Evolutionary conservation across 2,797 vertebrate genomes (phyloP).

Genomic region (Onychomys torridus): DNA sequence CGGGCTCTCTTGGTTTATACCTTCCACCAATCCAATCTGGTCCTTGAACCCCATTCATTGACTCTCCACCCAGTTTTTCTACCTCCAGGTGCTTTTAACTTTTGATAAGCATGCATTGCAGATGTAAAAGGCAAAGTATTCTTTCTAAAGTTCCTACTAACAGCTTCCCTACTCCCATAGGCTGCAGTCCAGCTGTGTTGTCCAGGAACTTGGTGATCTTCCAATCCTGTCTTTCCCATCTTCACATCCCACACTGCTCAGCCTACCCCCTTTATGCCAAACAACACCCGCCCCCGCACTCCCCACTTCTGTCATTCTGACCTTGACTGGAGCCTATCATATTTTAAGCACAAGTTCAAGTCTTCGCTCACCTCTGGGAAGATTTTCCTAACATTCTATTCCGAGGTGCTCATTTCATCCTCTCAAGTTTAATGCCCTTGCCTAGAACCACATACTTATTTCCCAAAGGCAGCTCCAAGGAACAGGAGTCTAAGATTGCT

Average conservation of each 20-base stretch:
- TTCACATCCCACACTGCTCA: background rate
- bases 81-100: background rate
- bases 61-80: background rate
- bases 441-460: background rate
- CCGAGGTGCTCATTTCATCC: background rate
- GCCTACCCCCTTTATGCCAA: background rate
- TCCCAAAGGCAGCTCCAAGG: background rate
- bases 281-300: background rate
- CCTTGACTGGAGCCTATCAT: background rate
- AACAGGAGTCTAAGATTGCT: background rate
- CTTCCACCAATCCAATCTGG: background rate
- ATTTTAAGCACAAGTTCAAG: background rate
- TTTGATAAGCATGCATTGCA: background rate
- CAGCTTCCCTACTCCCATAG: background rate
- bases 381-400: background rate
- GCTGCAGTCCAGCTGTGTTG: background rate
- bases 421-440: conserved; percentile 26
- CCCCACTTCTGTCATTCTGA: background rate
- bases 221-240: background rate
- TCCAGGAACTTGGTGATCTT: background rate
- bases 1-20: background rate
- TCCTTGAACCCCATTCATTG: background rate
- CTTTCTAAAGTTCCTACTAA: background rate
- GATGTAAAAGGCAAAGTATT: background rate
- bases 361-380: background rate